phyloP scores from a whole-genome alignment of 2,888 invertebrate species.

The Heliconius hortense region DNA sequence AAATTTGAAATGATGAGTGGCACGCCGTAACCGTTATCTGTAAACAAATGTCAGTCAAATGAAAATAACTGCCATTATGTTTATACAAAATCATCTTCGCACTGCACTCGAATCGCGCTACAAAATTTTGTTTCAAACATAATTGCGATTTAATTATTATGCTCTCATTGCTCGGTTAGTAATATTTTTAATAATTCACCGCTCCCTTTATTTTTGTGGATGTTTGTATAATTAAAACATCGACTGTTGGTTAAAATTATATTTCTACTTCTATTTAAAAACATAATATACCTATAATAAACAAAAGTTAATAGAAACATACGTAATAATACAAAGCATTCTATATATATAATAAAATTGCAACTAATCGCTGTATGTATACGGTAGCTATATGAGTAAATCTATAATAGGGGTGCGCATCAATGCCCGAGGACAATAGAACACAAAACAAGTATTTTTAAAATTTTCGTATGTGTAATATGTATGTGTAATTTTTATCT shows the following conservation, averaged over 20 bases:
- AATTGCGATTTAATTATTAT: constrained; percentile 9
- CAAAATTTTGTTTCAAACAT: constrained; percentile 8
- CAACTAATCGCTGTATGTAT: too few species aligned
- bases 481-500: too few species aligned
- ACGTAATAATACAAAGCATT: too few species aligned
- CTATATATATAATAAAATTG: too few species aligned
- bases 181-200: not conserved
- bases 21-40: not conserved
- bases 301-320: not conserved
- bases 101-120: not conserved
- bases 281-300: not conserved
- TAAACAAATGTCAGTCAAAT: constrained; percentile 1
- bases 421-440: too few species aligned
- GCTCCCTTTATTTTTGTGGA: not conserved
- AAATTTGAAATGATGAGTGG: not conserved
- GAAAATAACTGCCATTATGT: not conserved
- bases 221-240: not conserved
- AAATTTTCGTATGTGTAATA: too few species aligned
- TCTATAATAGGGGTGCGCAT: too few species aligned
- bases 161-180: not conserved
- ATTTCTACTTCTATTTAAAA: too few species aligned
- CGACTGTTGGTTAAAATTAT: not conserved
- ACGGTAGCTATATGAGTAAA: too few species aligned
- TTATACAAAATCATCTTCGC: not conserved
- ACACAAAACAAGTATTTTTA: too few species aligned